Base-by-base conservation (phyloP, 2,113 vertebrate species). In the Oophaga pumilio region DNA sequence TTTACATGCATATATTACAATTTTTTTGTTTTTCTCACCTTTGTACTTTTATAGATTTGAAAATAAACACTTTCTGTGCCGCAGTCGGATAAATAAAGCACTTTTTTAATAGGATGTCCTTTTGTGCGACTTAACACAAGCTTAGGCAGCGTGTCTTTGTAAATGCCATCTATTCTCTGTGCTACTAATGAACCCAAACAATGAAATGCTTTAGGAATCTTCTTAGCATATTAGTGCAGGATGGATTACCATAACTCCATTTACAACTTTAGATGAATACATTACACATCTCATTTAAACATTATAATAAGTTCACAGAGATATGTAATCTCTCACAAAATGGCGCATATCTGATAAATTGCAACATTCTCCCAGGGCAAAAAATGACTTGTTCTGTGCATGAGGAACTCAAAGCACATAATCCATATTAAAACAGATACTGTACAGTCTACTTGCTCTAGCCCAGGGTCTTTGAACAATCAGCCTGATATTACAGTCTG, bases 211-310 rank as follows among this genome's bases (percentile, higher is more conserved):
- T 88, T 88, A 84, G 87, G 87, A 88, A 84, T 84, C 71, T 76
- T 77, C 59, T 84, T 68, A 88, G 87, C 87, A 88, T 84, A 88
- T 88, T 88, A 88, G 87, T 88, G 87, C 81, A 84, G 87, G 73
- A 84, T 84, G 87, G 81, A 88, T 88, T 88, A 88, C 76, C 81
- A 88, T 88, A 88, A 84, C 87, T 88, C 87, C 87, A 88, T 88
- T 88, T 88, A 88, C 81, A 88, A 88, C 87, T 84, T 88, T 88
- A 82, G 59, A 88, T 84, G 87, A 88, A 84, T 88, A 88, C 87
- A 88, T 88, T 88, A 84, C 81, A 77, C 73, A 88, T 88, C 87
- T 88, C 80, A 88, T 88, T 88, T 88, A 84, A 84, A 84, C 80
- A 84, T 88, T 88, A 77, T 84, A 84, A 88, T 88, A 77, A 88